These are phyloP conservation scores for Antechinus stuartii DNA, from an alignment of 2,113 vertebrate genomes.

Conservation along the genomic window DNA sequence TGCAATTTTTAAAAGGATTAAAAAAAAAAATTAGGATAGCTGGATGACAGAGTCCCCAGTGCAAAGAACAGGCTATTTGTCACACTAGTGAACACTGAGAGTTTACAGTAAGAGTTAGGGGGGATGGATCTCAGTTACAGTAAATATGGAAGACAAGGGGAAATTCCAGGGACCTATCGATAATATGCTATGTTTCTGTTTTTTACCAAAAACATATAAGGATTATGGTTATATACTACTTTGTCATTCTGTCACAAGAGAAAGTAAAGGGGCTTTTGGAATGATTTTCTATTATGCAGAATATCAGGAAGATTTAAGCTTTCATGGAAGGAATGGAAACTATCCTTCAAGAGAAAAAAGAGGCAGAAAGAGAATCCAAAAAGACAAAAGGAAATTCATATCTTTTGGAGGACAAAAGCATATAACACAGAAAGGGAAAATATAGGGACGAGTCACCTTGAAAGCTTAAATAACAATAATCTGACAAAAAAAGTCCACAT, in stretches of 20 bases:
- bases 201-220: not conserved
- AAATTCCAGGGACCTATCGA: not conserved
- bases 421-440: not conserved
- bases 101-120: not conserved
- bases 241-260: not conserved
- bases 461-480: not conserved
- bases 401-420: not conserved
- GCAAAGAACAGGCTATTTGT: not conserved
- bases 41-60: not conserved
- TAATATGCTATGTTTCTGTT: not conserved
- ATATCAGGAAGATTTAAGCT: not conserved
- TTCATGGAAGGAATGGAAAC: not conserved
- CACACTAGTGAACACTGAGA: not conserved
- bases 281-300: not conserved
- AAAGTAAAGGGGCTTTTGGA: not conserved
- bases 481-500: not conserved
- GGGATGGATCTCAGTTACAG: not conserved
- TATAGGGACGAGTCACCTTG: not conserved
- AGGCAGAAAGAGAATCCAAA: not conserved
- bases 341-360: not conserved
- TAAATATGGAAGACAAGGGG: not conserved
- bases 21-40: not conserved
- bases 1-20: not conserved
- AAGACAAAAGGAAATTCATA: not conserved
- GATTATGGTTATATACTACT: not conserved